Percentiles rank a stretch among this genome's conserved stretches.
Evolutionary conservation across 2,797 vertebrate genomes (phyloP).

Genomic region (Heterohyrax brucei): DNA sequence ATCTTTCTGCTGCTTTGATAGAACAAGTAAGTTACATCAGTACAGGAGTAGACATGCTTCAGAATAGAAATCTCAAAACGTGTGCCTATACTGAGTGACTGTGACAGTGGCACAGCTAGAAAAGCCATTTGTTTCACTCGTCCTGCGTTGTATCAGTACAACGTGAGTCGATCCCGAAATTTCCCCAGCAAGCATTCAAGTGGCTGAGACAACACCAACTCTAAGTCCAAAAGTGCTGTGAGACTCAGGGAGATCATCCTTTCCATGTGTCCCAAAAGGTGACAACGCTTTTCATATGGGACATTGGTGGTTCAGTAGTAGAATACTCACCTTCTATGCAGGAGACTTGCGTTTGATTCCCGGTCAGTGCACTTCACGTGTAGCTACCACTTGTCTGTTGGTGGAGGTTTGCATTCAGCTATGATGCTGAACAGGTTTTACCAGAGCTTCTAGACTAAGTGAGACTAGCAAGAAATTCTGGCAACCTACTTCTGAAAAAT

Average conservation of each 20-base stretch:
- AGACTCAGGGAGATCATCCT: background rate
- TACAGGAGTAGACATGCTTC: constrained; percentile 64
- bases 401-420: background rate
- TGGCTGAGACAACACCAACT: constrained; percentile 54
- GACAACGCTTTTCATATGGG: accelerated
- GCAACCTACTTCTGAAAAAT: too few species aligned
- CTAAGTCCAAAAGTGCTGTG: background rate
- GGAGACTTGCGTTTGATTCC: background rate
- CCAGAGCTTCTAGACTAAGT: background rate
- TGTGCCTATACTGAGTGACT: background rate
- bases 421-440: background rate
- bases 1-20: constrained; percentile 78
- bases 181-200: constrained; percentile 55
- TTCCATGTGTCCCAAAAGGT: background rate
- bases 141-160: constrained; percentile 55
- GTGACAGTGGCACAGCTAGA: background rate
- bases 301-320: background rate
- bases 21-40: constrained; percentile 67
- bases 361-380: background rate
- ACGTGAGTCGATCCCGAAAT: constrained; percentile 58
- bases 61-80: constrained; percentile 78
- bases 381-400: background rate
- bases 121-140: constrained; percentile 61
- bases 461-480: background rate
- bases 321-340: background rate